A percentile compares a stretch with the other conserved stretches of the same genome.
Conservation (phyloP, 2,888 invertebrate species). For the Agrotis puta region DNA sequence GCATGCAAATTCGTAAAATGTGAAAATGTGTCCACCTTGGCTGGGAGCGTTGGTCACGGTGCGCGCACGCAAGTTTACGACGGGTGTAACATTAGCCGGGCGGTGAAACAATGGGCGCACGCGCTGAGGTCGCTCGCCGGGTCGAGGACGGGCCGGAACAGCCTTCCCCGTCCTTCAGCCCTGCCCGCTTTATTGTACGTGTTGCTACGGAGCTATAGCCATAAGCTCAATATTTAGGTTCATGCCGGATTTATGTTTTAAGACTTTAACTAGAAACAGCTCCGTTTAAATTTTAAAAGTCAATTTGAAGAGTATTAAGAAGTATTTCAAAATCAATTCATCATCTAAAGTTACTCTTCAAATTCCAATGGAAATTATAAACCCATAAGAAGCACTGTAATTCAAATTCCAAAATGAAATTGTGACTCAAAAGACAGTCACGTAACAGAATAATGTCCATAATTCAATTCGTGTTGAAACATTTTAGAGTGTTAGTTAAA, state of each 20-base stretch:
- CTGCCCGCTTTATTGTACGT: constrained; percentile 68
- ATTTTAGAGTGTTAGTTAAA: constrained; percentile 71
- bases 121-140: constrained; percentile 83
- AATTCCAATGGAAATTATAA: constrained; percentile 16
- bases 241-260: constrained; percentile 15
- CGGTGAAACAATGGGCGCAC: constrained; percentile 83
- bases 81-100: constrained; percentile 79
- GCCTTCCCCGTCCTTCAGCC: constrained; percentile 83
- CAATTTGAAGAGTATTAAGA: not conserved
- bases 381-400: constrained; percentile 12
- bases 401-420: constrained; percentile 42
- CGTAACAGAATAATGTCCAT: constrained; percentile 67
- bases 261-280: constrained; percentile 1
- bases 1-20: constrained; percentile 57
- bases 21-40: constrained; percentile 64
- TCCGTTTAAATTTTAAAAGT: not conserved
- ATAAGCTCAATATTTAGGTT: constrained; percentile 50
- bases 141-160: constrained; percentile 82
- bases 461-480: constrained; percentile 70
- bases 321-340: too few relatives aligned
- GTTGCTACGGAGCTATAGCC: constrained; percentile 63
- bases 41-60: constrained; percentile 67
- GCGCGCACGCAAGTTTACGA: constrained; percentile 74
- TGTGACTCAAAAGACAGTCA: constrained; percentile 52
- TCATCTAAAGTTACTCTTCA: not conserved